Evolutionary conservation across 35 echinoderm and acorn worm genomes (phyloP).

Genomic region (Acanthaster planci): DNA sequence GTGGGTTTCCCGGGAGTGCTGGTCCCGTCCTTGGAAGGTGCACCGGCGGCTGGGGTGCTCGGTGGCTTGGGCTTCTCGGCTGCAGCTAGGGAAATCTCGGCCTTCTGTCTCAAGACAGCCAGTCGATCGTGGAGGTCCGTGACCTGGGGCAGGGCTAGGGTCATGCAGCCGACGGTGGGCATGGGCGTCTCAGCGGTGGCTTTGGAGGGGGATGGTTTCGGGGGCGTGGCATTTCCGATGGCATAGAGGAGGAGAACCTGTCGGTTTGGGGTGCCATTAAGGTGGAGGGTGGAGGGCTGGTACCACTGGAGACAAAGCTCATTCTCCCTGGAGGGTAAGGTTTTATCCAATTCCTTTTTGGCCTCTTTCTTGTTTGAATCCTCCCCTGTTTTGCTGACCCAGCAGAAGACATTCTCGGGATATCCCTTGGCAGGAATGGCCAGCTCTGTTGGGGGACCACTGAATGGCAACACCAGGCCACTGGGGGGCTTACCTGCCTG

Average conservation of each 20-base stretch:
- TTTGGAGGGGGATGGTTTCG: constrained; percentile 21
- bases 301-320: constrained; percentile 96
- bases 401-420: constrained; percentile 28
- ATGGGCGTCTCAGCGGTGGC: not conserved
- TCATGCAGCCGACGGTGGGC: constrained; percentile 45
- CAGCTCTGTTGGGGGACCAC: not conserved
- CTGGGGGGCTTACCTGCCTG: constrained; percentile 60
- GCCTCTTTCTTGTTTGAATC: constrained; percentile 1
- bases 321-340: constrained; percentile 39
- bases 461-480: constrained; percentile 39
- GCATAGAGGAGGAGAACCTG: constrained; percentile 73
- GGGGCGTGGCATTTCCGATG: constrained; percentile 30
- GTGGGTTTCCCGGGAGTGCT: constrained; percentile 30
- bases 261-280: not conserved
- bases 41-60: constrained; percentile 29
- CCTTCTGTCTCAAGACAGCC: constrained; percentile 77
- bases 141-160: constrained; percentile 52
- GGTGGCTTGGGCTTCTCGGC: constrained; percentile 63
- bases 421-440: constrained; percentile 41
- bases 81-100: constrained; percentile 78
- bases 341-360: constrained; percentile 43
- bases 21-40: constrained; percentile 28
- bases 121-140: constrained; percentile 68
- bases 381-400: not conserved
- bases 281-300: constrained; percentile 56